Base-by-base conservation (phyloP, 2,888 invertebrate species). In the Linnaemya tessellans region DNA sequence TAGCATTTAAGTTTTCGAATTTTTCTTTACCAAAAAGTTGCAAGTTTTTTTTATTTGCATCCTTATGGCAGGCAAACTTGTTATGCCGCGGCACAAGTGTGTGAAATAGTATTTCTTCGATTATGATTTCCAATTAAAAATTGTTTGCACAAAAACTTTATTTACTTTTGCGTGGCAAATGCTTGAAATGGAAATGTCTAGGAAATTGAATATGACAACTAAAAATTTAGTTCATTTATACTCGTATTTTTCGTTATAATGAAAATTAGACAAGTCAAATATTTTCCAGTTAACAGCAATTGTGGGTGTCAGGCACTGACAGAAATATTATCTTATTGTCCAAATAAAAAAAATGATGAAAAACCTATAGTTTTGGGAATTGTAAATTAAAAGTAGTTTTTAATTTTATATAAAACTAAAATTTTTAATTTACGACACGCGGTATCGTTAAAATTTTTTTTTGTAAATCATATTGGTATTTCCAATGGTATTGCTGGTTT, bases 41-140 rank as follows among this genome's bases (percentile, higher is more conserved):
- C 3, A 10, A 25, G 35, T 13, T 49, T 58, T 46, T 46, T 58
- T 35, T 0, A n/a, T 22, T 20, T 18, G 3, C 77, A 65, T 54
- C 8, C 25, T 25, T 41, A 13, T 13, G 7, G 22, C 9, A 3
- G 30, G 46, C 25, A 35, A n/a, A 18, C 13, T 77, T 46, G 38
- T 68, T 56, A 64, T 35, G 22, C 7, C 46, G 43, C 18, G 25
- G 3, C 49, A 70, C 64, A 70, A 77, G 70, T 82, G 73, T 70
- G 22, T n/a, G 25, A 60, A 77, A 79, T 54, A 41, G 67, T 43
- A 15, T 64, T 51, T 43, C 15, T 79, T 62, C 62, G 62, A 80
- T 81, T 78, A 78, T 77, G 73, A 78, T 78, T 84, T 81, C 78
- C 84, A 84, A 84, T 84, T 81, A 84, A 77, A 79, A 84, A 78